A percentile compares a stretch with the other conserved stretches of the same genome.
Conservation (phyloP, 2,797 vertebrate species). For the Monodelphis domestica region DNA sequence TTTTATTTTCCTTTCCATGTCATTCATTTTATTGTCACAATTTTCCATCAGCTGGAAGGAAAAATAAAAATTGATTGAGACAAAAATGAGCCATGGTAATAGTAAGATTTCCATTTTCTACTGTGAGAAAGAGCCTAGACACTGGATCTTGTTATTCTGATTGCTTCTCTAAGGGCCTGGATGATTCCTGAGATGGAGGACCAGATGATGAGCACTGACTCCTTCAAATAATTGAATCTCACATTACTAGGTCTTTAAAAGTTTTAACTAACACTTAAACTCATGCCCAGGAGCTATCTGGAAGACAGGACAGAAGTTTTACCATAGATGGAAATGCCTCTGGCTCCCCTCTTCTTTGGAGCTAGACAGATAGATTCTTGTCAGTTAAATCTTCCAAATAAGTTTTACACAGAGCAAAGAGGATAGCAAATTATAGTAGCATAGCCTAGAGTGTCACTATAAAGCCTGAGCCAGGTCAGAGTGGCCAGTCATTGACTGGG, state of each 20-base stretch:
- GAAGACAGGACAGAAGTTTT: slow-evolving; percentile 30
- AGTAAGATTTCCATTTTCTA: slow-evolving; percentile 27
- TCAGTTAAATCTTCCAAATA: slow-evolving; percentile 49
- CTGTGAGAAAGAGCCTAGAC: slow-evolving; percentile 32
- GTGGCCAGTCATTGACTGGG: slow-evolving; percentile 15
- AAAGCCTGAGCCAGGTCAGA: slow-evolving; percentile 30
- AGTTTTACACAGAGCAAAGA: slow-evolving; percentile 46
- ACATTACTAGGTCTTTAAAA: slow-evolving; percentile 19
- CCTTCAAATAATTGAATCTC: slow-evolving; percentile 43
- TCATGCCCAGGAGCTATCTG: slow-evolving; percentile 41
- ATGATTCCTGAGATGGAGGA: slow-evolving; percentile 20
- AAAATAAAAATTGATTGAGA: slow-evolving; percentile 46
- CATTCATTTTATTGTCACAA: slow-evolving; percentile 34
- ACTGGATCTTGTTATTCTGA: slow-evolving; percentile 55
- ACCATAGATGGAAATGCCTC: slow-evolving; percentile 34
- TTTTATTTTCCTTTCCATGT: background rate
- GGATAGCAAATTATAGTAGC: slow-evolving; percentile 33
- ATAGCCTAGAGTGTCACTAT: background rate
- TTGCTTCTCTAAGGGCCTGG: slow-evolving; percentile 36
- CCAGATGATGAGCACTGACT: slow-evolving; percentile 54
- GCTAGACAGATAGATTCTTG: slow-evolving; percentile 15
- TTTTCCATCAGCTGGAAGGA: slow-evolving; percentile 49
- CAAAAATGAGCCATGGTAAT: slow-evolving; percentile 46
- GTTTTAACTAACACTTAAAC: slow-evolving; percentile 34
- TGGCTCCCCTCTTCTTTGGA: slow-evolving; percentile 35